Evolutionary conservation across 2,113 vertebrate genomes (phyloP).

Genomic region (Odocoileus virginianus): DNA sequence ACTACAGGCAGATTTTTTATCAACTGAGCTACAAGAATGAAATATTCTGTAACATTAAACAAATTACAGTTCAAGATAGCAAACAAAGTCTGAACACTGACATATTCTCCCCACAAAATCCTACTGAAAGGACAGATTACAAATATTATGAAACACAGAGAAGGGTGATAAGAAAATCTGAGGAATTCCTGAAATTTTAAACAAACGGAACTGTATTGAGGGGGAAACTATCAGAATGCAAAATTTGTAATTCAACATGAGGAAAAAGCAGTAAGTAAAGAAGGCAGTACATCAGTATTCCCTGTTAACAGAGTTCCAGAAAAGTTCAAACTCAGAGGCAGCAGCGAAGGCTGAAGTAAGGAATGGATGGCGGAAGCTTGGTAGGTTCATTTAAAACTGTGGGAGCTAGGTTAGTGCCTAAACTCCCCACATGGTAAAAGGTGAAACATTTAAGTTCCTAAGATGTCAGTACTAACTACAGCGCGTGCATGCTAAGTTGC

Average conservation of each 20-base stretch:
- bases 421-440: not conserved
- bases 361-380: not conserved
- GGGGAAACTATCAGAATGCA: not conserved
- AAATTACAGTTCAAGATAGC: not conserved
- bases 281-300: not conserved
- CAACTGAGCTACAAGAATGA: not conserved
- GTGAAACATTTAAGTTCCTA: not conserved
- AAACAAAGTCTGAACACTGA: not conserved
- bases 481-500: fast-evolving
- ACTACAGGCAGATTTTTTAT: not conserved
- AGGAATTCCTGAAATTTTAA: not conserved
- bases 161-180: not conserved
- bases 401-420: not conserved
- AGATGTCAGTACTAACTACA: not conserved
- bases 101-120: not conserved
- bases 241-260: not conserved
- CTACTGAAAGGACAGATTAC: not conserved
- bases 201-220: not conserved
- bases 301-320: not conserved
- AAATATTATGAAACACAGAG: not conserved
- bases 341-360: not conserved
- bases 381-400: not conserved
- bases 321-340: not conserved
- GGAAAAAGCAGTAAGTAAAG: not conserved
- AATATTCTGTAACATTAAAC: not conserved